phyloP scores from a whole-genome alignment of 2,113 vertebrate genomes.

The Scophthalmus maximus region DNA sequence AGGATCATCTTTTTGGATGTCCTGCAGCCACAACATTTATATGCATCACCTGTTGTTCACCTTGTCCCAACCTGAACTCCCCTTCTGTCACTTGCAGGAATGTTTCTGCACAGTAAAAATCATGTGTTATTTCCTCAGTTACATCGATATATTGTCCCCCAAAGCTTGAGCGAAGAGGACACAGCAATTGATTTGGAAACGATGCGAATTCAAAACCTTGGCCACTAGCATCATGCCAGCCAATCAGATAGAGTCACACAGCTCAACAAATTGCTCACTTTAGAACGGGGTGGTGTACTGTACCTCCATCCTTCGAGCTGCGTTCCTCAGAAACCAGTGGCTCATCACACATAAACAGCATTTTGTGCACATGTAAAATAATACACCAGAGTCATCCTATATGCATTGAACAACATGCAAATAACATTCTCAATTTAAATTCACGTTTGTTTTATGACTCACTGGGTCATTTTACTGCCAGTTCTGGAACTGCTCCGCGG shows the following conservation, averaged over 20 bases:
- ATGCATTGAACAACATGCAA: conserved; percentile 33
- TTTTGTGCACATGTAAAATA: not conserved
- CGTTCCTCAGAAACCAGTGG: not conserved
- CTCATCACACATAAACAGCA: not conserved
- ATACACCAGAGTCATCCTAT: not conserved
- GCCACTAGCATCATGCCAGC: conserved; percentile 6
- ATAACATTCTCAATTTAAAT: conserved; percentile 15
- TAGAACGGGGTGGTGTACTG: not conserved
- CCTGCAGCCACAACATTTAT: conserved; percentile 5
- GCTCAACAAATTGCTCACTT: conserved; percentile 15
- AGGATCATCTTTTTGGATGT: not conserved
- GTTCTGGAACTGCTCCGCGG: not conserved
- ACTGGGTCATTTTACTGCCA: not conserved
- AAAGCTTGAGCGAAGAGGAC: not conserved
- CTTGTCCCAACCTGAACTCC: conserved; percentile 12
- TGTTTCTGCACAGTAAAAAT: not conserved
- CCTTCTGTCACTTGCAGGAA: not conserved
- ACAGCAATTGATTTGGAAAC: conserved; percentile 33
- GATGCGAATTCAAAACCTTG: conserved; percentile 13
- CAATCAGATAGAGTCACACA: not conserved
- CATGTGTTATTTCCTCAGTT: conserved; percentile 4
- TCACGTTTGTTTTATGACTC: conserved; percentile 20
- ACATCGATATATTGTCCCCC: conserved; percentile 28
- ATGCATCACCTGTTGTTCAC: not conserved
- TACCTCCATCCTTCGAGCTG: conserved; percentile 2